phyloP scores from a whole-genome alignment of 23 tunicate species.

The Trididemnum nubilum region DNA sequence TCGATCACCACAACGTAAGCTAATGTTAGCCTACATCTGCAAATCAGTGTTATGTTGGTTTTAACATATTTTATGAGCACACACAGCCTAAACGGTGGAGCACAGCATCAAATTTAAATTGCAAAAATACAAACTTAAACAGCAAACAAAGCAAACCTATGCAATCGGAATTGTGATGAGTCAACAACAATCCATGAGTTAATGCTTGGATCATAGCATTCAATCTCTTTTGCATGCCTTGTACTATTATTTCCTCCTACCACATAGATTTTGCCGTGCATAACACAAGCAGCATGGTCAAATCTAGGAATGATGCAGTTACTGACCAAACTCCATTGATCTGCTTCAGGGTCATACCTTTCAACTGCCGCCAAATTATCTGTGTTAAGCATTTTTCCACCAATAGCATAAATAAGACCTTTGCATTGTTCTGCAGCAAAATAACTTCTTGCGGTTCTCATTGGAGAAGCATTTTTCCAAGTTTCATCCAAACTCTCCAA shows the following conservation, averaged over 20 bases:
- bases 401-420: neutral
- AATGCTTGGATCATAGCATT: neutral
- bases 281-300: neutral
- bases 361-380: neutral
- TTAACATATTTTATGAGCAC: no score
- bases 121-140: neutral
- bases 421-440: neutral
- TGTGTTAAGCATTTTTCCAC: neutral
- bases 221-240: neutral
- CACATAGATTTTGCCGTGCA: neutral
- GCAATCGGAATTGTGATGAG: neutral
- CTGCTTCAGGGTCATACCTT: neutral
- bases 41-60: no score
- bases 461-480: neutral
- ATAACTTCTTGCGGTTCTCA: neutral
- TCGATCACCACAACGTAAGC: no score
- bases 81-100: no score
- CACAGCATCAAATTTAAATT: no score
- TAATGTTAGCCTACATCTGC: no score
- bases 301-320: neutral
- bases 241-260: neutral
- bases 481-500: neutral
- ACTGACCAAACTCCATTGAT: neutral
- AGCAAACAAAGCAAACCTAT: neutral
- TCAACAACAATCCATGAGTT: neutral